Base-by-base conservation (phyloP, 2,888 invertebrate species). In the Eugnorisma glareosa region DNA sequence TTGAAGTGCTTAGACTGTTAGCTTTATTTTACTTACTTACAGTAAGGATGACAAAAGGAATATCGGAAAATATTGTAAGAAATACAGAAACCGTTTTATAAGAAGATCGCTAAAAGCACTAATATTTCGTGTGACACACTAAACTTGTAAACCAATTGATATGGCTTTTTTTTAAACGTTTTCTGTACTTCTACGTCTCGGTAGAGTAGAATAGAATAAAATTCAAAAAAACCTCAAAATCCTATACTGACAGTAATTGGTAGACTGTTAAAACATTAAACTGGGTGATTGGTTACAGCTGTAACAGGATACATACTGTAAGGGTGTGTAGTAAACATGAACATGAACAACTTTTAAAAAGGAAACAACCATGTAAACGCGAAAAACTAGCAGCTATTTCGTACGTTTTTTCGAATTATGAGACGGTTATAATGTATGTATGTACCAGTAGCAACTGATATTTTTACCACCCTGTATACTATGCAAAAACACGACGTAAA, bases 31-130 rank as follows among this genome's bases (percentile, higher is more conserved):
- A 31, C 15, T 57, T 57, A 18, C n/a, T n/a, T n/a, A n/a, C n/a
- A 51, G 28, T 24, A 35, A n/a, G 24, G 67, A 66, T 45, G 24
- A 37, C 10, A 79, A 54, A 45, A 1, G 7, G 18, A 37, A 66
- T 67, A 37, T 45, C 35, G 11, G 31, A 40, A 79, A 45, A 57
- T 45, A 76, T 79, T 45, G 7, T 24, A 54, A 57, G 18, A 54
- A 75, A 66, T 66, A 54, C 4, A 54, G 21, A 45, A 68, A 45
- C 31, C n/a, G 1, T n/a, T 67, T 13, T 2, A 4, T 57, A 57
- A 64, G 6, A 45, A 37, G 35, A 24, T 28, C 51, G 7, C 51
- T 63, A 24, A 40, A 48, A 43, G 21, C 15, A 10, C 40, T 40
- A 35, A 21, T 21, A 48, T 8, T 15, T 40, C 4, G 2, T 37